Evolutionary conservation across 2,797 vertebrate genomes (phyloP), one percentile per base, ranked within the genome.

Genomic region (Lithobates pipiens): DNA sequence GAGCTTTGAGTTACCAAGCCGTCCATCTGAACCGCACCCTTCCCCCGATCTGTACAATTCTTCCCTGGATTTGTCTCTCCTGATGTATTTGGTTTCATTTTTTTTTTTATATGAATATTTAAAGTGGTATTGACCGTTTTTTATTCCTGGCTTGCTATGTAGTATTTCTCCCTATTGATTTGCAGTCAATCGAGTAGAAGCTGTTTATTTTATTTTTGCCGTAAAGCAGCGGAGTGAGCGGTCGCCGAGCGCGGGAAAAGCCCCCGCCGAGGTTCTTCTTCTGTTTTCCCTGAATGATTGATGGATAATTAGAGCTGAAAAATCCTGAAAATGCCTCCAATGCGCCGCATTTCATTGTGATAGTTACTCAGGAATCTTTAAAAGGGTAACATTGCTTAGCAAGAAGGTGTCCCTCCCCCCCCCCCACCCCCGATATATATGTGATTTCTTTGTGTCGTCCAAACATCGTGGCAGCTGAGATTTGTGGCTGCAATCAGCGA

Each of bases 161-260:
- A 85, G 84, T 29, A 44, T 71, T 68, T 85, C 77, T 75, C 25
- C 10, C 7, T 76, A 85, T 85, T 81, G 84, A 85, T 85, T 81
- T 76, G 23, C 78, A 76, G 76, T 80, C 78, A 76, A 61, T 80
- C 42, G 25, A 27, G 29, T 21, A 25, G 61, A 68, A 21, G 18
- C 71, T 80, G 71, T 76, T 68, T 71, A 42, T 69, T 80, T 75
- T 82, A 36, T 50, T 34, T 34, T 78, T 67, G 25, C n/a, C 68
- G 11, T 70, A 42, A 69, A 73, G n/a, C 72, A 75, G 39, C 34
- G 3, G 13, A 36, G 23, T 39, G 29, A 27, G 29, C 74, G 36
- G 44, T 13, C 8, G 70, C 44, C 44, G 71, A 3, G 8, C 69
- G 9, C 70, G 34, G 5, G 42, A 23, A 71, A 57, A 54, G 70